Evolutionary conservation across 2,888 invertebrate species (phyloP), one percentile per base, ranked within the genome.

Genomic region (Tetragonula carbonaria): DNA sequence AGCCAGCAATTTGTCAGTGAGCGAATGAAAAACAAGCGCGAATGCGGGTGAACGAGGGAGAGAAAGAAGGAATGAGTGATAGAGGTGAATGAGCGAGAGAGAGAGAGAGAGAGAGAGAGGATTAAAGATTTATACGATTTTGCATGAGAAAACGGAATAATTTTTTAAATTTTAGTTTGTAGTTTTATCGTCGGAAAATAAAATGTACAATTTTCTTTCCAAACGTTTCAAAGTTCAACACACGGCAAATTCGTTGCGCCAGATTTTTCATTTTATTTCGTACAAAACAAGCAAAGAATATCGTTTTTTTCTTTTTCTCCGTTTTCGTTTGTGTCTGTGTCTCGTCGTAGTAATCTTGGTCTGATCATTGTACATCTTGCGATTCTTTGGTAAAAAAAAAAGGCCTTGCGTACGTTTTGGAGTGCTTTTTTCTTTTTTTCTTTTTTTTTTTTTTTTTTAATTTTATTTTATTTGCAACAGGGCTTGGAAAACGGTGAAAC

Each of bases 121-220:
- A 66, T 38, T 13, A 82, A 51, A 78, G n/a, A 80, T 86, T 88
- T 91, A 87, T 91, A 92, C 87, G 89, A 88, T 86, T 92, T 92
- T 92, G 93, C 92, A 92, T 92, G 93, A 65, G 28, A 86, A 90
- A 92, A 38, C 91, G 92, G 71, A 88, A 90, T 79, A 88, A 90
- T 92, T 92, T 92, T 91, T 90, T 82, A 90, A 90, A 90, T 91
- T 91, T 92, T 92, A 93, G 91, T 92, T 92, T 93, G 92, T 93
- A 93, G 90, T 88, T 90, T 87, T 77, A 82, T 88, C 90, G 90
- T 92, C 91, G 82, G 77, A 86, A 90, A 92, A 92, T 92, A 92
- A 93, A 93, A 85, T 92, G 88, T 92, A 92, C 87, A 89, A 87
- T 91, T 91, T 92, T 91, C 89, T 92, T 90, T 92, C 86, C 89